These are phyloP conservation scores for Oceanodroma tethys DNA, from an alignment of 2,113 vertebrate genomes.

Conservation along the genomic window DNA sequence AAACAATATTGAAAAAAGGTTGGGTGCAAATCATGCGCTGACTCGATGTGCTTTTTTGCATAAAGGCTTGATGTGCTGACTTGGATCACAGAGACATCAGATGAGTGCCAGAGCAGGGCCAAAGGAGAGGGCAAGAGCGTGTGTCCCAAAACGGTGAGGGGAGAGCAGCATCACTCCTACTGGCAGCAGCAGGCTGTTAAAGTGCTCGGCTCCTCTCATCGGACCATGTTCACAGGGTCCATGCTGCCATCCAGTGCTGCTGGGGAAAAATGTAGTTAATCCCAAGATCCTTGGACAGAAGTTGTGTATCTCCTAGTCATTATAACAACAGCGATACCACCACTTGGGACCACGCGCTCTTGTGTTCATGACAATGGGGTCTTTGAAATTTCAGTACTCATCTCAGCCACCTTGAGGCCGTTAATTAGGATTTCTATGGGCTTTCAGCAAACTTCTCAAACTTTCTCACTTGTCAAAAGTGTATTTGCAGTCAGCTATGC, in stretches of 20 bases:
- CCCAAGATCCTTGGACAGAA: not conserved
- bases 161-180: not conserved
- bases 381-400: not conserved
- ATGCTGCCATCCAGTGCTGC: constrained; percentile 14
- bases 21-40: not conserved
- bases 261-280: not conserved
- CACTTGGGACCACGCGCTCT: fast-evolving
- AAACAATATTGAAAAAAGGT: not conserved
- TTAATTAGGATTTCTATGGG: not conserved
- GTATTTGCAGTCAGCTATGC: not conserved
- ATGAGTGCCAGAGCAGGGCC: not conserved
- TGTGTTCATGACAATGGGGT: not conserved
- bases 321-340: fast-evolving
- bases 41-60: not conserved
- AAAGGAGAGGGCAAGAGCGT: not conserved
- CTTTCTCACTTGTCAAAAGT: not conserved
- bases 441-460: not conserved
- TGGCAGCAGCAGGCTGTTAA: not conserved
- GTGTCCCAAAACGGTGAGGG: not conserved
- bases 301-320: not conserved
- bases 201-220: not conserved
- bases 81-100: not conserved
- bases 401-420: not conserved
- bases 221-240: fast-evolving
- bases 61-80: not conserved